Evolutionary conservation across 2,797 vertebrate species (phyloP), one percentile per base, ranked within the genome.

Genomic region (Silurus aristotelis): DNA sequence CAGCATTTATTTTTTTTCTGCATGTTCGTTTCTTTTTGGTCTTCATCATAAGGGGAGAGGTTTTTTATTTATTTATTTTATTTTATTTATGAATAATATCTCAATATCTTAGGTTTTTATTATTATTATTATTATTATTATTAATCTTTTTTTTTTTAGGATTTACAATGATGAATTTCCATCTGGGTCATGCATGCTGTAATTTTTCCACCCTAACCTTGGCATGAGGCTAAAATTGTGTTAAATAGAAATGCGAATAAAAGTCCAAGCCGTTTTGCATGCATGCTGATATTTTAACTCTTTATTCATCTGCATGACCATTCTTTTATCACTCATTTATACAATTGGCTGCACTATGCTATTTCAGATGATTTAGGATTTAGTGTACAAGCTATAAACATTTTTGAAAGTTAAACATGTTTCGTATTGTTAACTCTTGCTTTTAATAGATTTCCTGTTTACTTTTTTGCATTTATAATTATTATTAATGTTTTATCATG

Each of bases 251-350:
- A 25, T 85, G 63, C 46, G 31, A 19, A 56, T 79, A 22, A 10
- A 25, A 48, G 52, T 31, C 31, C 56, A 66, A 64, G 46, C 14
- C 56, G 80, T 22, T 63, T 19, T 76, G 81, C 55, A 79, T 64
- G 22, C 46, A 55, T 7, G 78, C 75, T 80, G 63, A 60, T 63
- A 17, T 61, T 61, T 61, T 60, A 64, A 83, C 67, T 61, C n/a
- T 63, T 3, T 55, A 31, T 60, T 72, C 15, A 60, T 61, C 80
- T 89, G 88, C 87, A 89, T 87, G 85, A 10, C 31, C 15, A n/a
- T 87, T 71, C 70, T 58, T 72, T 75, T 83, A 77, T 80, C 80
- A 17, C 25, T 80, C 72, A 43, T 25, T 46, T 83, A 82, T 72
- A 67, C 80, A 79, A 2, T 86, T n/a, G n/a, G 7, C 31, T 48